A percentile compares a stretch with the other conserved stretches of the same genome.
These are phyloP conservation scores for Nothura maculosa DNA, from an alignment of 2,797 vertebrate genomes.

Conservation along the genomic window DNA sequence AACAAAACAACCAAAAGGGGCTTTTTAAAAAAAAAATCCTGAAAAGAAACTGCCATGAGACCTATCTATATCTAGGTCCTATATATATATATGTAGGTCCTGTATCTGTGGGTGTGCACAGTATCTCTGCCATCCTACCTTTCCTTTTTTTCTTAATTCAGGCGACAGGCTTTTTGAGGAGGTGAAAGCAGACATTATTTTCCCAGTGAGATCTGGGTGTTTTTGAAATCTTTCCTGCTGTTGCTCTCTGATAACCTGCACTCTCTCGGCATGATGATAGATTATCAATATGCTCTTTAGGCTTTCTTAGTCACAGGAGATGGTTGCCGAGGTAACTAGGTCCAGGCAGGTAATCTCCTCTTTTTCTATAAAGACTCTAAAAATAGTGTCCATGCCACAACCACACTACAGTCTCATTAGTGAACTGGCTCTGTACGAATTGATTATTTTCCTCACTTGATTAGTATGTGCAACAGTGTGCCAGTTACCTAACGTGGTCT, in stretches of 20 bases:
- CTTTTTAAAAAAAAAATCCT: neutral
- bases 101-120: conserved; percentile 5
- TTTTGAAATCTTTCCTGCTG: conserved; percentile 85
- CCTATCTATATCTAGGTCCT: conserved; percentile 6
- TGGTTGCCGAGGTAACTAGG: conserved; percentile 89
- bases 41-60: conserved; percentile 60
- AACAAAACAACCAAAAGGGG: neutral
- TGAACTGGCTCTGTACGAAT: conserved; percentile 67
- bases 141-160: conserved; percentile 13
- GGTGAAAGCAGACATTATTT: conserved; percentile 83
- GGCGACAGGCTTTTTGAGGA: conserved; percentile 66
- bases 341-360: conserved; percentile 82
- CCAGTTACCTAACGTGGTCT: conserved; percentile 10
- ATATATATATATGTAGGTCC: no score
- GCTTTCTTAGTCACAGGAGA: conserved; percentile 82
- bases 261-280: conserved; percentile 87
- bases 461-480: neutral
- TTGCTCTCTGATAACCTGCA: conserved; percentile 86
- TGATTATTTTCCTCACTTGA: conserved; percentile 59
- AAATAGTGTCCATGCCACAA: conserved; percentile 72
- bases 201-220: conserved; percentile 75
- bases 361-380: conserved; percentile 74
- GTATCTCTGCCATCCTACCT: neutral
- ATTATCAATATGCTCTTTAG: conserved; percentile 93
- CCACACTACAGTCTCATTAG: conserved; percentile 73